Evolutionary conservation across 92 coral and sea anemone species (phyloP), one percentile per base, ranked within the genome.

Genomic region (Parazoanthus atlanticus): DNA sequence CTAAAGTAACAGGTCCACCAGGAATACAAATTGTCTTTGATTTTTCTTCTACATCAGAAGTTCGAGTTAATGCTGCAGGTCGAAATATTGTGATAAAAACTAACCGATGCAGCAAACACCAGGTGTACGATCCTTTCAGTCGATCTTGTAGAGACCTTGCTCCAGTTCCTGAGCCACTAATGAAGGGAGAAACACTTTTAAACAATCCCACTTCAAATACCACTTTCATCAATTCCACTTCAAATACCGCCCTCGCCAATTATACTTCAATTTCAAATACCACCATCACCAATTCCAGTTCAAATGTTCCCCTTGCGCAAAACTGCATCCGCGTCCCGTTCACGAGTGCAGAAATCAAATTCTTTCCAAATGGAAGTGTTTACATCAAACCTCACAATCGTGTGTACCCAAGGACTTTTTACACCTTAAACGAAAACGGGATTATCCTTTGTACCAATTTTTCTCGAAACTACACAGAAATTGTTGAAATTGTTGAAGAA

Each of bases 61-160:
- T 41, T 30, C 25, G 40, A 41, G 61, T 78, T 46, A 49, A 49
- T 28, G 19, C 40, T 78, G 82, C 32, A 10, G 40, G 17, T 2
- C 17, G 17, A 43, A 78, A 29, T 36, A 41, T 78, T 21, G 34
- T 43, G 11, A 65, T 78, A 5, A 46, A 46, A n/a, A 12, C 82
- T 36, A n/a, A n/a, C n/a, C 82, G n/a, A 11, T 78, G 82, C 82
- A 25, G 1, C 13, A 41, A 29, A 15, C 29, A 11, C 65, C 82
- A 79, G 34, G 82, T 79, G 25, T 79, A 79, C 25, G 82, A 79
- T 46, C 82, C 82, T 46, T 79, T 79, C 82, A 79, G 65, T 56
- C 65, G 41, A 54, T 32, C 21, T 36, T 64, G 85, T 31, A 23
- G 85, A 33, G 74, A 61, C 56, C 16, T 49, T 0, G 74, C 58